These are phyloP conservation scores for Microcebus tavaratra DNA, from an alignment of 2,113 vertebrate genomes.

Conservation along the genomic window DNA sequence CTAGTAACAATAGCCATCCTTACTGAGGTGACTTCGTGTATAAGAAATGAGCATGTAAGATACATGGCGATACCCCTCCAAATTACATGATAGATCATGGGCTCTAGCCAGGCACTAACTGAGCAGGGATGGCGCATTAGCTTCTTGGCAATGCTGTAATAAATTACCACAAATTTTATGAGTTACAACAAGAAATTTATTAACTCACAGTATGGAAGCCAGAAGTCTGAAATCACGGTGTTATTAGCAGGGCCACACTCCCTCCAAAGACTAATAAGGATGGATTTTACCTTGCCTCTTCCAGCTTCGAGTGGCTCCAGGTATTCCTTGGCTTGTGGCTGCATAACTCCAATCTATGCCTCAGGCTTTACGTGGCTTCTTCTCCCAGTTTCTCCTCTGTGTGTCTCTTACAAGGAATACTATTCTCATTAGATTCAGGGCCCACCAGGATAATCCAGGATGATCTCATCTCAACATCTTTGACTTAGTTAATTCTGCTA, in stretches of 20 bases:
- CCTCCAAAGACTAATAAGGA: neutral
- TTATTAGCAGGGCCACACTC: neutral
- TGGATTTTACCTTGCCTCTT: neutral
- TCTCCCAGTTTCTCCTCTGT: neutral
- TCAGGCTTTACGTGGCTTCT: too few relatives aligned
- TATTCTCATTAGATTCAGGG: neutral
- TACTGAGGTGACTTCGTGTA: neutral
- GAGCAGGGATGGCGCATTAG: neutral
- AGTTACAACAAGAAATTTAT: neutral
- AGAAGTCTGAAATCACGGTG: neutral
- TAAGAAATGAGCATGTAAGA: neutral
- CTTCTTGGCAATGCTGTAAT: neutral
- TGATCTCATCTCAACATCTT: neutral
- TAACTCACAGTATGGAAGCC: neutral
- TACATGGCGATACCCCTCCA: accelerated
- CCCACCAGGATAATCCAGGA: neutral
- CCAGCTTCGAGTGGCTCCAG: too few relatives aligned
- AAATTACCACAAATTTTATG: neutral
- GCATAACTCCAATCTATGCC: too few relatives aligned
- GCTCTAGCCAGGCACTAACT: too few relatives aligned
- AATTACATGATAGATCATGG: too few relatives aligned
- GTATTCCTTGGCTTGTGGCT: too few relatives aligned
- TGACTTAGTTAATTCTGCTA: neutral
- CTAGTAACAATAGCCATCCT: neutral
- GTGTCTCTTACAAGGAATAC: neutral